Evolutionary conservation across 2,113 vertebrate species (phyloP), one percentile per base, ranked within the genome.

Genomic region (Pterocles burchelli): DNA sequence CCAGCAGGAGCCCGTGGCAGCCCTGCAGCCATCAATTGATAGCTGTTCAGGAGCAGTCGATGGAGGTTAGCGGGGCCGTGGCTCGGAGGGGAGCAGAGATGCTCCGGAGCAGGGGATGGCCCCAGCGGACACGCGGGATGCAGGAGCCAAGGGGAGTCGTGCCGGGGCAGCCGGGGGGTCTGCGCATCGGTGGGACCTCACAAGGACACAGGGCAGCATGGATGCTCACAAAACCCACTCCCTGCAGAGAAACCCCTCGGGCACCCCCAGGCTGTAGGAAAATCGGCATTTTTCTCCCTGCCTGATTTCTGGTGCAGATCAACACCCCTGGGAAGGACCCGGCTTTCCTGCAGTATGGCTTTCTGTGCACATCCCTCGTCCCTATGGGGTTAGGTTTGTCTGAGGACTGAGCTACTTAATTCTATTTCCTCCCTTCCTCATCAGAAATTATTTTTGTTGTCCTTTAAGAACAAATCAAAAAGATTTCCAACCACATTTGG

Each of bases 11-110:
- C 90, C 90, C 54, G 31, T 55, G 86, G 79, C 51, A 54, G 90
- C 94, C 90, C 85, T 67, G 80, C 92, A 95, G 92, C 8, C 0
- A 92, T 77, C 85, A 73, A 77, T 93, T 77, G 79, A 94, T 80
- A 92, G 29, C 83, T 93, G 83, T 88, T 93, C 38, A 78, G 90
- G 89, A 29, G 3, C 43, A 93, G 77, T 36, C 48, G 5, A 65
- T 93, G 65, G n/a, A 58, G 70, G 79, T 74, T 89, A 81, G 88
- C 33, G 18, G 63, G 80, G 83, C 29, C 38, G 28, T 4, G 5
- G 92, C 68, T 81, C 76, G 11, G 25, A 0, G 1, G 73, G 72
- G 49, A 52, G 88, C 36, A 21, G 65, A 46, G 83, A 61, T 36
- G 51, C 34, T 83, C 20, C 0, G 1, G 54, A 85, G 67, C 54